These are phyloP conservation scores for Melanotaenia trifasciata DNA, from an alignment of 2,797 vertebrate genomes.

Conservation along the genomic window DNA sequence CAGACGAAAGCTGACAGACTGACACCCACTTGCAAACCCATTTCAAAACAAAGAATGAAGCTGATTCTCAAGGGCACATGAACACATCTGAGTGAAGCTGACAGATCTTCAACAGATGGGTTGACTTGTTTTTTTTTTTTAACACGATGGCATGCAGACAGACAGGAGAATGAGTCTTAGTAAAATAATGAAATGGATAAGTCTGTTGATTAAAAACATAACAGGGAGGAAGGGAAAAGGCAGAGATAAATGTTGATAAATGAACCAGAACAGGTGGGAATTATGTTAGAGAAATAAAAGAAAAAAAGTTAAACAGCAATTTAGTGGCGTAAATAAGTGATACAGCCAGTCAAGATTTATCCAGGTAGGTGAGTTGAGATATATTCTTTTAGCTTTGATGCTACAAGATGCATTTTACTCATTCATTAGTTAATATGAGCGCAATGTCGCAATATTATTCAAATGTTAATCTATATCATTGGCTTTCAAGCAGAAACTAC, in stretches of 20 bases:
- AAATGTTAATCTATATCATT: constrained; percentile 19
- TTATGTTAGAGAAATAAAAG: constrained; percentile 35
- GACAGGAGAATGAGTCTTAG: constrained; percentile 38
- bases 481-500: background rate
- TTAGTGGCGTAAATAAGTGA: constrained; percentile 12
- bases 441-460: background rate
- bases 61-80: constrained; percentile 52
- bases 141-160: constrained; percentile 62
- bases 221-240: constrained; percentile 45
- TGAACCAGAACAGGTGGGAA: constrained; percentile 3
- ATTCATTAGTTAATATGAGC: constrained; percentile 16
- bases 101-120: constrained; percentile 74
- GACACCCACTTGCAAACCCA: constrained; percentile 49
- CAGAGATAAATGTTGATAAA: constrained; percentile 7
- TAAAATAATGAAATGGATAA: constrained; percentile 55
- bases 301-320: constrained; percentile 17
- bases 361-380: constrained; percentile 60
- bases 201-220: constrained; percentile 40
- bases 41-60: constrained; percentile 53
- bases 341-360: constrained; percentile 71
- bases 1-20: constrained; percentile 41
- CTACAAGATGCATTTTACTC: background rate
- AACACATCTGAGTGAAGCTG: constrained; percentile 67
- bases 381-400: constrained; percentile 3
- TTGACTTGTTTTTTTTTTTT: constrained; percentile 37